Base-by-base conservation (phyloP, 2,888 invertebrate species). In the Rhagophthalmus giganteus region DNA sequence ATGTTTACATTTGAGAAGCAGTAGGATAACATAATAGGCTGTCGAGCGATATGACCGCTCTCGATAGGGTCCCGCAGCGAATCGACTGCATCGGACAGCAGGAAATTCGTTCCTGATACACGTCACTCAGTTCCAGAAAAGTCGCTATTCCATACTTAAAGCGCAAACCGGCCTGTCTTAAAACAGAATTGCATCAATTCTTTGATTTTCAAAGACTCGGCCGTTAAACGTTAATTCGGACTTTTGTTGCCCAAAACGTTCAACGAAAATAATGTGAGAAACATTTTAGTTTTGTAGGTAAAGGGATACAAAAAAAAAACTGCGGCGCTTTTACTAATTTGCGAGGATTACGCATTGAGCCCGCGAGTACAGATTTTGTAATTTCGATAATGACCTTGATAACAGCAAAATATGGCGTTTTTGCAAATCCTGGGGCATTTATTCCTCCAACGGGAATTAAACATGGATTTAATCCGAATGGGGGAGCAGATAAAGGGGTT, bases 371-470 rank as follows among this genome's bases (percentile, higher is more conserved):
- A 50, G 53, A 53, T 53, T 48, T 53, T 50, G 68, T 70, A 71
- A 71, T 72, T 71, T 69, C 68, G 73, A 73, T 73, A 73, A 73
- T 72, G 71, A 72, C 71, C 71, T 71, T 72, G 72, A 72, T 72
- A 72, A 72, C 71, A 50, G 70, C 70, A 58, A 72, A 73, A 72
- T 73, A 73, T 72, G 70, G 71, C 70, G 68, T 73, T 71, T 73
- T 73, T 72, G 67, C 66, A 72, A 72, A 73, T 72, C 73, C 72
- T 53, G 55, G 44, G 59, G 68, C 67, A 70, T 70, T 71, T 71
- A 72, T 71, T 63, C 62, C 60, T 68, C 67, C 68, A 58, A 55
- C 60, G 71, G 71, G 70, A 67, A 66, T 68, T 68, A 65, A 59
- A 61, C 57, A 55, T 46, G 55, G 60, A 54, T 62, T 62, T 56